These are phyloP conservation scores for Fopius arisanus DNA, from an alignment of 1,140 invertebrate species.

Conservation along the genomic window DNA sequence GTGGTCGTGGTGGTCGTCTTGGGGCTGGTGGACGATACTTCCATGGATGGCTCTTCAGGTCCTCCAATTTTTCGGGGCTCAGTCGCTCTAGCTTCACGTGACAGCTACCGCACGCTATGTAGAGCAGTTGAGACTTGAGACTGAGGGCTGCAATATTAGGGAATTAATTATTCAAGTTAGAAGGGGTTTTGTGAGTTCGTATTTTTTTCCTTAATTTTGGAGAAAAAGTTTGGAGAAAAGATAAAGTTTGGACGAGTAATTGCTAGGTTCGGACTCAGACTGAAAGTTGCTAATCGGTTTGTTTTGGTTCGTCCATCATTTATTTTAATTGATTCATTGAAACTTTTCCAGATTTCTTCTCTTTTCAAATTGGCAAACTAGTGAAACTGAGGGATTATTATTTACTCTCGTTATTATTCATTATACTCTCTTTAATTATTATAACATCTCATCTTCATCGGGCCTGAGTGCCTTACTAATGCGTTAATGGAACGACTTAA, in stretches of 20 bases:
- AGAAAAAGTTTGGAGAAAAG: neutral
- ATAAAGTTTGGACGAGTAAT: too few species aligned
- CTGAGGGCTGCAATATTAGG: slow-evolving; percentile 45
- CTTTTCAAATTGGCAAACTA: too few species aligned
- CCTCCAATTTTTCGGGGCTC: slow-evolving; percentile 50
- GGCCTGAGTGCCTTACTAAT: too few species aligned
- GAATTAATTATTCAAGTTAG: neutral
- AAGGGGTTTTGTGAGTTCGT: neutral
- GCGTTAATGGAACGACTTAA: too few species aligned
- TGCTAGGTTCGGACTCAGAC: too few species aligned
- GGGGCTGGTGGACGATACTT: slow-evolving; percentile 44
- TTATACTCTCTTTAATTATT: too few species aligned
- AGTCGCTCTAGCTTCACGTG: slow-evolving; percentile 60
- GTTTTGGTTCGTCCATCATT: neutral
- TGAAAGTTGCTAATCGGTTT: too few species aligned
- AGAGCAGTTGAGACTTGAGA: slow-evolving; percentile 55
- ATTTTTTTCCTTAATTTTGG: neutral
- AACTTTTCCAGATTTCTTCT: too few species aligned
- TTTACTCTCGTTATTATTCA: too few species aligned
- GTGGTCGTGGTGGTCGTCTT: slow-evolving; percentile 35
- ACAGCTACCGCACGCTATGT: slow-evolving; percentile 58
- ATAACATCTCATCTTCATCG: too few species aligned
- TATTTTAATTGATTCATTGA: too few species aligned
- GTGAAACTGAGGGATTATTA: too few species aligned
- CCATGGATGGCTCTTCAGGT: slow-evolving; percentile 48